phyloP scores from a whole-genome alignment of 1,140 invertebrate genomes.

The Drosophila punjabiensis region DNA sequence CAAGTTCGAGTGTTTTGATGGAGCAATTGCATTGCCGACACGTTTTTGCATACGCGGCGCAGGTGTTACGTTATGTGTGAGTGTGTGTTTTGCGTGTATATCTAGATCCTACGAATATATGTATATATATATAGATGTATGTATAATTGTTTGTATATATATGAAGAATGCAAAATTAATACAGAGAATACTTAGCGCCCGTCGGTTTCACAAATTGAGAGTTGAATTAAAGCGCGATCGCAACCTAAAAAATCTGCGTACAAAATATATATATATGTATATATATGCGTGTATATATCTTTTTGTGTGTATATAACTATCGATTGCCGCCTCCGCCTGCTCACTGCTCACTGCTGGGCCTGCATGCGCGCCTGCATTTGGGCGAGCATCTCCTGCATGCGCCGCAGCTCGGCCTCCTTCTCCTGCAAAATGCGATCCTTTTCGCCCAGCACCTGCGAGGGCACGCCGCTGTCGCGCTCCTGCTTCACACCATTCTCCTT shows the following conservation, averaged over 20 bases:
- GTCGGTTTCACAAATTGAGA: constrained; percentile 57
- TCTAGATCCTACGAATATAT: constrained; percentile 39
- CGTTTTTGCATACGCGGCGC: constrained; percentile 42
- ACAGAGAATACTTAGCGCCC: constrained; percentile 62
- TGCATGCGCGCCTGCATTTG: constrained; percentile 98
- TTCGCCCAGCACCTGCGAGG: constrained; percentile 86
- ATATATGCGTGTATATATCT: constrained; percentile 37
- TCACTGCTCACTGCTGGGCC: constrained; percentile 86
- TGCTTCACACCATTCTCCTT: constrained; percentile 79
- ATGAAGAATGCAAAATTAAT: constrained; percentile 55
- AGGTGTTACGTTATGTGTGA: constrained; percentile 8
- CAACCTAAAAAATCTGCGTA: constrained; percentile 70
- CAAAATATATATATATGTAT: constrained; percentile 63
- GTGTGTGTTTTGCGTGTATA: constrained; percentile 32
- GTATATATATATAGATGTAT: background rate
- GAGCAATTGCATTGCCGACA: constrained; percentile 53
- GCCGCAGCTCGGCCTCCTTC: constrained; percentile 95
- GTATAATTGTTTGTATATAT: constrained; percentile 12
- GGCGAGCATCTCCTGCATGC: constrained; percentile 98
- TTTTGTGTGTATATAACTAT: constrained; percentile 92
- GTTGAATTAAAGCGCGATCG: constrained; percentile 51
- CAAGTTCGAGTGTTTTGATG: constrained; percentile 16
- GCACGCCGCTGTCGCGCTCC: constrained; percentile 64
- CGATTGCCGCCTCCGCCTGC: constrained; percentile 36
- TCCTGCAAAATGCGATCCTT: constrained; percentile 94